These are phyloP conservation scores for Pelmatolapia mariae DNA, from an alignment of 2,113 vertebrate species.

Conservation along the genomic window DNA sequence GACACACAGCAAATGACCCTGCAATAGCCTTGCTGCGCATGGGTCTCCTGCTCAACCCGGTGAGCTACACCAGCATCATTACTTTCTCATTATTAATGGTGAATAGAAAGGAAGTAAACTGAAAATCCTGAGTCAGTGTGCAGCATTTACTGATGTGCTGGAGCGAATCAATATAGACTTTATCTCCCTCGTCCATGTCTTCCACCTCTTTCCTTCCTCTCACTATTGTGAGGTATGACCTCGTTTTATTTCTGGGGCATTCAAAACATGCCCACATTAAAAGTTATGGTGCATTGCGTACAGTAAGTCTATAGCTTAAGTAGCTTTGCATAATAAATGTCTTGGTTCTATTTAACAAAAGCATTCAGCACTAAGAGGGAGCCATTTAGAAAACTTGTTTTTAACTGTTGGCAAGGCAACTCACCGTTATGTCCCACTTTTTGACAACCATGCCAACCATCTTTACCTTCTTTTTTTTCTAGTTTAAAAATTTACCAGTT, in stretches of 20 bases:
- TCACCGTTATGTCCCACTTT: not conserved
- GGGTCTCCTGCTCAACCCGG: not conserved
- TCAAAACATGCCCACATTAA: not conserved
- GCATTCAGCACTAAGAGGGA: not conserved
- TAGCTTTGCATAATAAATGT: not conserved
- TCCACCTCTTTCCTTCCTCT: not conserved
- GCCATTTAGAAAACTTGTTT: not conserved
- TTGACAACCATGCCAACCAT: not conserved
- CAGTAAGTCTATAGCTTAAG: not conserved
- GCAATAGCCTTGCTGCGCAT: not conserved
- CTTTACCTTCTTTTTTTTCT: not conserved
- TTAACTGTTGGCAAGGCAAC: not conserved
- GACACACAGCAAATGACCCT: not conserved
- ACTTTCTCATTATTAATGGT: not conserved
- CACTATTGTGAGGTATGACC: not conserved
- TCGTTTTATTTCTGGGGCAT: not conserved
- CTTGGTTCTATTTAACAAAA: not conserved
- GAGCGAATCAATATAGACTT: constrained; percentile 2
- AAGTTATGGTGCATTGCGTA: not conserved
- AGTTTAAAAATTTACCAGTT: not conserved
- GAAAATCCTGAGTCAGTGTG: not conserved
- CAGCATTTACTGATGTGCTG: constrained; percentile 8
- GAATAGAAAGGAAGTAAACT: not conserved
- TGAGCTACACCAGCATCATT: not conserved
- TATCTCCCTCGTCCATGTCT: not conserved